Evolutionary conservation across 1,140 invertebrate species (phyloP).

Genomic region (Coenobita brevimanus): DNA sequence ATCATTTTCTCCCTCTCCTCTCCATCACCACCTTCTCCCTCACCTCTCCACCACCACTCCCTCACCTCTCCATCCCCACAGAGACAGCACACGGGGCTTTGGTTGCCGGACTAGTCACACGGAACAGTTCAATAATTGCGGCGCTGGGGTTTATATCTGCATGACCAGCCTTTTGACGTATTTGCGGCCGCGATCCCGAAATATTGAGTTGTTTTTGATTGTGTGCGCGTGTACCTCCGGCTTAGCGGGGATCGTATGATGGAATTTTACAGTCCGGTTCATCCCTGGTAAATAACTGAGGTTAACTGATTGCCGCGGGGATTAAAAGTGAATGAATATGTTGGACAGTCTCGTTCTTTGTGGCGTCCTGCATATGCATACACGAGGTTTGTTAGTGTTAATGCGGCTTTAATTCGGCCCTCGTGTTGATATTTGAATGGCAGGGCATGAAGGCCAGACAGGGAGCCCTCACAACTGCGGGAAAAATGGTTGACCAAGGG

Average conservation of each 20-base stretch:
- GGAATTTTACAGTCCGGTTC: slow-evolving; percentile 44
- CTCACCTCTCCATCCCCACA: too few relatives aligned
- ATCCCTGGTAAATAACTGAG: slow-evolving; percentile 41
- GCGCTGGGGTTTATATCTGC: slow-evolving; percentile 36
- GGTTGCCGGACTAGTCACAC: slow-evolving; percentile 28
- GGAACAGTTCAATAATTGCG: slow-evolving; percentile 52
- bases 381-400: neutral
- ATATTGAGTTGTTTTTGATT: slow-evolving; percentile 54
- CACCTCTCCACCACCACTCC: too few relatives aligned
- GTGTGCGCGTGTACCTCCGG: slow-evolving; percentile 37
- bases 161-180: slow-evolving; percentile 48
- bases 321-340: slow-evolving; percentile 56
- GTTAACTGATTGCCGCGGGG: slow-evolving; percentile 40
- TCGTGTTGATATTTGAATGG: neutral
- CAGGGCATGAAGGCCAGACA: neutral
- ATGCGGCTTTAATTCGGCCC: neutral
- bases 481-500: too few relatives aligned
- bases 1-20: too few relatives aligned
- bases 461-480: too few relatives aligned
- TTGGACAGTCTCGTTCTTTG: neutral
- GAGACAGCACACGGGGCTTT: neutral
- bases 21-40: too few relatives aligned
- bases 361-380: slow-evolving; percentile 35
- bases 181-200: slow-evolving; percentile 36
- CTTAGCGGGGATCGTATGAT: slow-evolving; percentile 45